phyloP scores from a whole-genome alignment of 2,888 invertebrate genomes.

The Ormyrus nitidulus region DNA sequence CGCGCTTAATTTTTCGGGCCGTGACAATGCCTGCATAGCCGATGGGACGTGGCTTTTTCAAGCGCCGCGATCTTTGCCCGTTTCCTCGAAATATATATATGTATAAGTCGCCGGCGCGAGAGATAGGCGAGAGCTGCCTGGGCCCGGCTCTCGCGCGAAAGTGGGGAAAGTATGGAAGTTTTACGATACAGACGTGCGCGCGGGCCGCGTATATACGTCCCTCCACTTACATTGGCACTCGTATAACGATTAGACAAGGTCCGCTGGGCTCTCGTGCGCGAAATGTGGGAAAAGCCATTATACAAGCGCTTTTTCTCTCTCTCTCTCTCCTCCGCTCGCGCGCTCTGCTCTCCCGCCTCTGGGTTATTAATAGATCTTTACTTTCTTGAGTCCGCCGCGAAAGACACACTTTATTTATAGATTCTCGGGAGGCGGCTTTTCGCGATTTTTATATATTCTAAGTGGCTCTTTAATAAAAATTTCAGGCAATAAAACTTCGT shows the following conservation, averaged over 20 bases:
- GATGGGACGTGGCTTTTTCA: no score
- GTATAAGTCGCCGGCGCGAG: no score
- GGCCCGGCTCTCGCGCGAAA: constrained; percentile 60
- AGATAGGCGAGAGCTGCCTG: no score
- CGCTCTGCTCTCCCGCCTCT: no score
- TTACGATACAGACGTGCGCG: not conserved
- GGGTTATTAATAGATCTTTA: not conserved
- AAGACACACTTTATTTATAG: not conserved
- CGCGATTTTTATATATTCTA: no score
- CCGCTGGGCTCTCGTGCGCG: not conserved
- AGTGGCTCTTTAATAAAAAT: no score
- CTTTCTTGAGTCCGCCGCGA: constrained; percentile 48
- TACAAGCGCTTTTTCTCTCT: not conserved
- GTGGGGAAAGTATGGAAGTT: constrained; percentile 64
- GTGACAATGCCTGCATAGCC: no score
- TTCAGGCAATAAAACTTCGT: no score
- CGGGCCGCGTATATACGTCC: not conserved
- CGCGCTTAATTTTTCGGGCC: no score
- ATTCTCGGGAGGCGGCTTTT: no score
- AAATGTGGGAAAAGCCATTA: constrained; percentile 16
- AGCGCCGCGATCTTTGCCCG: no score
- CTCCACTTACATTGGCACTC: constrained; percentile 43
- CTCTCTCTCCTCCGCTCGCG: not conserved
- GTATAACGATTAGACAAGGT: constrained; percentile 2
- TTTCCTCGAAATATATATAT: no score